Evolutionary conservation across 2,113 vertebrate species (phyloP).

Genomic region (Leiothrix lutea): DNA sequence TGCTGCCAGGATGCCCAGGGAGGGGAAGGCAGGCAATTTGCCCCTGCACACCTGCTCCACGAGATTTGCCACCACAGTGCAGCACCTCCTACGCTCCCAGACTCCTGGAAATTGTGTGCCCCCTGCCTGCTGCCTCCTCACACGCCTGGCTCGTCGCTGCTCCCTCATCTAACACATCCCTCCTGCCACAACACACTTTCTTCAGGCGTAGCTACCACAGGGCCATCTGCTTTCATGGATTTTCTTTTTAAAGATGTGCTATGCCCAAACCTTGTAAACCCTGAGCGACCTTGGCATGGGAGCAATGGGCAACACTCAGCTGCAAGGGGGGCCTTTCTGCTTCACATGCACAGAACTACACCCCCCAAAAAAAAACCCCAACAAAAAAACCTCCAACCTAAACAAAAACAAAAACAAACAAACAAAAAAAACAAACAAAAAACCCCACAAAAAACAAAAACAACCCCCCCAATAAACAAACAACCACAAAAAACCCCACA

Average conservation of each 20-base stretch:
- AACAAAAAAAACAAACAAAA: too few relatives aligned
- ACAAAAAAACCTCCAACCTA: too few relatives aligned
- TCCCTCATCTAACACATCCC: not conserved
- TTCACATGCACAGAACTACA: not conserved
- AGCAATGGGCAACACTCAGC: not conserved
- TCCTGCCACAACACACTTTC: not conserved
- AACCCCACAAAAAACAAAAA: too few relatives aligned
- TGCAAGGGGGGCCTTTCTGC: not conserved
- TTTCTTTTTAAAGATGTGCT: not conserved
- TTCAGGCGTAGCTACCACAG: not conserved
- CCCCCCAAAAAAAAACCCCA: too few relatives aligned
- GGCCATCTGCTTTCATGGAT: not conserved
- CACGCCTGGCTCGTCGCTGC: not conserved
- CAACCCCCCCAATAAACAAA: too few relatives aligned
- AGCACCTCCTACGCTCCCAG: conserved; percentile 7
- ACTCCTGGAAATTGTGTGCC: not conserved
- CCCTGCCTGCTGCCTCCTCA: not conserved
- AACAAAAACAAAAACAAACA: too few relatives aligned
- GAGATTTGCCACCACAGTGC: not conserved
- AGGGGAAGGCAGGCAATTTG: not conserved
- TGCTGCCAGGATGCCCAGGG: not conserved
- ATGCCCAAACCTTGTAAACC: not conserved
- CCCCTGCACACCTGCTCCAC: conserved; percentile 41
- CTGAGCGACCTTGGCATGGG: not conserved
- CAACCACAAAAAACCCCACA: too few relatives aligned